Percentiles rank a stretch among this genome's conserved stretches.
phyloP scores from a whole-genome alignment of 2,113 vertebrate genomes.

The Pandion haliaetus region DNA sequence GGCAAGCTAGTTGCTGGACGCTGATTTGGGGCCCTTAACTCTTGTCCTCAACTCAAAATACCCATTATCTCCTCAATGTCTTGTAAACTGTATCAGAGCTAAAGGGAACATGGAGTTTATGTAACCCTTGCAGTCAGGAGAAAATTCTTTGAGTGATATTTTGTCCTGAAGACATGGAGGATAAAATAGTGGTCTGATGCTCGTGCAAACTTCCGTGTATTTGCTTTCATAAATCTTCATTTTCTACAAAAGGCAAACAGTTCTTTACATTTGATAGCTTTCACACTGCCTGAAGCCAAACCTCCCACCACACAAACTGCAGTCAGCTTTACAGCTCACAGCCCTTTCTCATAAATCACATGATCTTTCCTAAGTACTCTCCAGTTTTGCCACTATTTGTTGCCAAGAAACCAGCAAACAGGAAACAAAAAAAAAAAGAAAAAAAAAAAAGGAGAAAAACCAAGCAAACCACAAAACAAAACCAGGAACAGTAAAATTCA shows the following conservation, averaged over 20 bases:
- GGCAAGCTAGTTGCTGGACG: not conserved
- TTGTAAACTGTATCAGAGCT: not conserved
- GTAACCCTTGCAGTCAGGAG: not conserved
- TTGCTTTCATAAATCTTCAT: not conserved
- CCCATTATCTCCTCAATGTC: not conserved
- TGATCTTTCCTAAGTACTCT: not conserved
- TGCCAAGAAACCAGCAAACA: conserved; percentile 19
- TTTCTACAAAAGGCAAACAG: not conserved
- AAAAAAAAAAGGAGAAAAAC: not conserved
- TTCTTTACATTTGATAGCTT: not conserved
- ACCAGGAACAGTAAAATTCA: not conserved
- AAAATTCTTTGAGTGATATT: not conserved
- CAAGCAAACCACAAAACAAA: conserved; percentile 8
- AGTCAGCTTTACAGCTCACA: not conserved
- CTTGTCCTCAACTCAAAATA: not conserved
- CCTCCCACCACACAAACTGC: not conserved
- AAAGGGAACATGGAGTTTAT: not conserved
- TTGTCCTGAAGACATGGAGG: not conserved
- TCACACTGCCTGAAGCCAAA: not conserved
- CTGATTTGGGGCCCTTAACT: not conserved
- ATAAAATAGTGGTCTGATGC: not conserved
- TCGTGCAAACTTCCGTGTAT: not conserved
- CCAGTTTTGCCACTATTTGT: not conserved
- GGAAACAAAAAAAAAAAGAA: not conserved
- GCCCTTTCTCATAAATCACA: conserved; percentile 40